Percentiles rank a stretch among this genome's conserved stretches.
phyloP scores from a whole-genome alignment of 2,113 vertebrate species.

The Nerophis ophidion region DNA sequence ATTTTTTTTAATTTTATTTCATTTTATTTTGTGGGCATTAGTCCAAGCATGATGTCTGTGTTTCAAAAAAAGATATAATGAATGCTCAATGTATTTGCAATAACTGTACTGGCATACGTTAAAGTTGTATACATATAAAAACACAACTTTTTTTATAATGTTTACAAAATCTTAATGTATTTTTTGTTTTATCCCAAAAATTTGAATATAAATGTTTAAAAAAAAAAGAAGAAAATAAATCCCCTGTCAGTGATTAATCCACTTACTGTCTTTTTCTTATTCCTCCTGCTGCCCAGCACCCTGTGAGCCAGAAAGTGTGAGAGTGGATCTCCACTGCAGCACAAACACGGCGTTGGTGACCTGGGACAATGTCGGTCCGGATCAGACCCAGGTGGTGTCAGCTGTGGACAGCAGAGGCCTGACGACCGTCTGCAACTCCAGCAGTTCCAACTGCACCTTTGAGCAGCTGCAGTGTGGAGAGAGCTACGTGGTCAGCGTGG shows the following conservation, averaged over 20 bases:
- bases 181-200: too few relatives aligned
- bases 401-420: slow-evolving; percentile 44
- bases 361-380: slow-evolving; percentile 58
- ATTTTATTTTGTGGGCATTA: too few relatives aligned
- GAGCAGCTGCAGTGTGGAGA: slow-evolving; percentile 63
- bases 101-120: too few relatives aligned
- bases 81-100: too few relatives aligned
- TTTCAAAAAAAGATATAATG: too few relatives aligned
- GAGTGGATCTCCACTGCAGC: slow-evolving; percentile 56
- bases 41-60: too few relatives aligned
- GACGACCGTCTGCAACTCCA: slow-evolving; percentile 52
- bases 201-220: too few relatives aligned
- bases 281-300: slow-evolving; percentile 56
- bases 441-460: slow-evolving; percentile 59
- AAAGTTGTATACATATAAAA: too few relatives aligned
- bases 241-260: neutral
- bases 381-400: slow-evolving; percentile 55
- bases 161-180: neutral
- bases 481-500: slow-evolving; percentile 55
- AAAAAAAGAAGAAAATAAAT: neutral
- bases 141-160: too few relatives aligned
- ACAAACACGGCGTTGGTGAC: slow-evolving; percentile 50
- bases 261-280: neutral
- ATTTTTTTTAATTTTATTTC: too few relatives aligned
- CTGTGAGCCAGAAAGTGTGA: slow-evolving; percentile 56